Conservation (phyloP, 37 sponge, comb jelly and placozoan genomes). For the Dysidea cf. avara region DNA sequence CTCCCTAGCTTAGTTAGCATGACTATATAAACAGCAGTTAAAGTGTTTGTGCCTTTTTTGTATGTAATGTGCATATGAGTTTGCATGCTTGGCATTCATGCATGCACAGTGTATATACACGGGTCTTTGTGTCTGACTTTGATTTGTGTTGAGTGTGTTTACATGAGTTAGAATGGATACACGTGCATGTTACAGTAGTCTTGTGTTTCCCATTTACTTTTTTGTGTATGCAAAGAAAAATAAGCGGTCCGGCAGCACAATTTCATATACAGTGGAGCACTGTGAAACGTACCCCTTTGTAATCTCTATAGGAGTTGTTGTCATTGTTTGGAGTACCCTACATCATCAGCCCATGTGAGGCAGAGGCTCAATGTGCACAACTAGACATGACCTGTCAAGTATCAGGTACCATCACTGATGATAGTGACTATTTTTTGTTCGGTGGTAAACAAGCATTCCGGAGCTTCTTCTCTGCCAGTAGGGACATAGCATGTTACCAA, state of each 20-base stretch:
- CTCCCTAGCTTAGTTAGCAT: too few relatives aligned
- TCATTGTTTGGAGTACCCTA: constrained; percentile 91
- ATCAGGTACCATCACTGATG: constrained; percentile 88
- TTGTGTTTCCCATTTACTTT: too few relatives aligned
- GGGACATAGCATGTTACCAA: constrained; percentile 39
- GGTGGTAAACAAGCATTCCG: constrained; percentile 84
- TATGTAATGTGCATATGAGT: too few relatives aligned
- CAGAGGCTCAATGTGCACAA: constrained; percentile 98
- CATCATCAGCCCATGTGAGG: constrained; percentile 84
- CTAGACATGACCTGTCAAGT: constrained; percentile 56
- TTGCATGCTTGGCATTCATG: too few relatives aligned
- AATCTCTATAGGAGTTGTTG: constrained; percentile 73
- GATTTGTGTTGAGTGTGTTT: too few relatives aligned
- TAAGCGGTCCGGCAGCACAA: constrained; percentile 2
- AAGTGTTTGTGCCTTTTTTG: constrained; percentile 1
- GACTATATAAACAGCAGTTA: too few relatives aligned
- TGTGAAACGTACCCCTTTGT: not conserved
- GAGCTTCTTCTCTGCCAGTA: constrained; percentile 83
- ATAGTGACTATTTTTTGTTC: constrained; percentile 92
- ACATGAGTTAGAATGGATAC: too few relatives aligned
- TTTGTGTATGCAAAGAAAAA: too few relatives aligned
- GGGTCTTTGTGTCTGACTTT: too few relatives aligned
- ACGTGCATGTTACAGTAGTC: too few relatives aligned
- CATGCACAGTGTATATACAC: too few relatives aligned
- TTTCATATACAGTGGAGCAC: too few relatives aligned